Evolutionary conservation across 2,888 invertebrate species (phyloP), one percentile per base, ranked within the genome.

Genomic region (Pseudococcus jackbeardsleyi): DNA sequence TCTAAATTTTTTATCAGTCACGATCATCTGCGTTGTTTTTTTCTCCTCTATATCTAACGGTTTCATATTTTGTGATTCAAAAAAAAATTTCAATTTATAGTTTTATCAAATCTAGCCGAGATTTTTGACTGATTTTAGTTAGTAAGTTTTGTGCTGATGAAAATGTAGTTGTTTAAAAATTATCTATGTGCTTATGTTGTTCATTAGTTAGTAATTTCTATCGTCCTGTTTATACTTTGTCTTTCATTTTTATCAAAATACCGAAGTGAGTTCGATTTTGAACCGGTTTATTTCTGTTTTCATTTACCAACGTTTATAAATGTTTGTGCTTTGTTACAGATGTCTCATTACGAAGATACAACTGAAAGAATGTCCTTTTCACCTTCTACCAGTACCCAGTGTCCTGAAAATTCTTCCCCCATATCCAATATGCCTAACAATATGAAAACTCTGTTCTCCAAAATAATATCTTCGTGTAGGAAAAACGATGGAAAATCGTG

Each of bases 401-500:
- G 88, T 82, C 79, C 82, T 11, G 88, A 88, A 54, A 48, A 50
- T 54, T 86, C 72, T 22, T 59, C 88, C 19, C 82, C 88, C 3
- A 39, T 54, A 4, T 50, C 87, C 9, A 50, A 42, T 22, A 82
- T 64, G 64, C 64, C 64, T 64, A 64, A 64, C 11, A 33, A n/a
- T 15, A 86, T 88, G 39, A 88, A 88, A 48, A 68, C 46, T 19
- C 15, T 84, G 8, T 88, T 59, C 26, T 84, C 84, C 8, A 88
- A 88, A 84, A 26, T 88, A 22, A 88, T 88, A 26, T 88, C 88
- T 46, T 84, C 88, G 15, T 88, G 84, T 68, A 54, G 84, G 22
- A 77, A 46, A 42, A 64, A 42, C 5, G 72, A 72, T 17, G 48
- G 86, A 84, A 33, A 82, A 19, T 89, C 88, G 17, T 84, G 85